phyloP scores from a whole-genome alignment of 2,113 vertebrate species.

The Pedetes capensis region DNA sequence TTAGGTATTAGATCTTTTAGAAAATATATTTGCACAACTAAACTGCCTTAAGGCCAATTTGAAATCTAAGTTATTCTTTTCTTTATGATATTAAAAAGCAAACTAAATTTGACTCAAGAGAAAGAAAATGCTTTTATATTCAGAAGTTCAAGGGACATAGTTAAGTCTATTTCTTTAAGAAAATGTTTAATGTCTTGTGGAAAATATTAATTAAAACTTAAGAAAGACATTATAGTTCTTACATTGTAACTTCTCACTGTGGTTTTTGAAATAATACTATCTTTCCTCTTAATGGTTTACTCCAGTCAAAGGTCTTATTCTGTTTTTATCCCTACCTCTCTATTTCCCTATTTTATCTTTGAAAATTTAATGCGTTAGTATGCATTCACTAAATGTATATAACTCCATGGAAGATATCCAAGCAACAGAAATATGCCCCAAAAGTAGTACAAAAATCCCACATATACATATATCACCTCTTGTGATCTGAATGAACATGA shows the following conservation, averaged over 20 bases:
- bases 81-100: background rate
- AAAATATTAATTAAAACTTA: background rate
- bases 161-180: background rate
- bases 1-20: background rate
- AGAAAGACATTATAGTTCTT: background rate
- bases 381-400: background rate
- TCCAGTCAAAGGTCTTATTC: background rate
- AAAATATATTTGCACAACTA: background rate
- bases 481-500: background rate
- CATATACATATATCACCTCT: background rate
- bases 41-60: background rate
- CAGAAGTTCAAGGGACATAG: background rate
- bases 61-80: slow-evolving; percentile 5
- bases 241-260: background rate
- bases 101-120: background rate
- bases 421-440: background rate
- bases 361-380: background rate
- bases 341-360: background rate
- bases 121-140: background rate
- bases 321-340: background rate
- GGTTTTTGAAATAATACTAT: background rate
- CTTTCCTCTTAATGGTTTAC: background rate
- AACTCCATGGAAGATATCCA: background rate
- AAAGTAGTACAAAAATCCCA: background rate
- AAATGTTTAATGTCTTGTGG: background rate